These are phyloP conservation scores for Alaudala cheleensis DNA, from an alignment of 2,113 vertebrate genomes.

Conservation along the genomic window DNA sequence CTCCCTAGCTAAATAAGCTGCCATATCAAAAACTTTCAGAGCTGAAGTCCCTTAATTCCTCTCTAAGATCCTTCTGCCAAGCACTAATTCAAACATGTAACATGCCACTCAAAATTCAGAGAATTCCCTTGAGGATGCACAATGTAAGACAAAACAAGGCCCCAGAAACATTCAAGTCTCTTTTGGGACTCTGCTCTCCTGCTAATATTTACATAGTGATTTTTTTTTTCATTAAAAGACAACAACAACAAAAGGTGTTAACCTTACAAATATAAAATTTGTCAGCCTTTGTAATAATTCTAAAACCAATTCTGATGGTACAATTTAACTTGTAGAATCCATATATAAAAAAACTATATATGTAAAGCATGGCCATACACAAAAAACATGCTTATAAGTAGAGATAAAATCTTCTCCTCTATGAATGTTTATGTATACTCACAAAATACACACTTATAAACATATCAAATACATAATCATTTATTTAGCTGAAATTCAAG, in stretches of 20 bases:
- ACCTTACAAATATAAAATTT: not conserved
- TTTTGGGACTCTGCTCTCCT: not conserved
- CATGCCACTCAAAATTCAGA: not conserved
- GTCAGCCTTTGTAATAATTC: not conserved
- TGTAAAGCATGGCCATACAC: not conserved
- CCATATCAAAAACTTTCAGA: not conserved
- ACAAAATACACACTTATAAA: not conserved
- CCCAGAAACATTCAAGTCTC: not conserved
- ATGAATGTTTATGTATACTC: not conserved
- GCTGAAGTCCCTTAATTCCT: not conserved
- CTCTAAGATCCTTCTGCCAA: not conserved
- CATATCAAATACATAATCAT: not conserved
- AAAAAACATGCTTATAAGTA: not conserved
- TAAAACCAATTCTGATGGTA: not conserved
- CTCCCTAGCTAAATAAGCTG: not conserved
- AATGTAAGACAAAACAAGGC: rapidly evolving
- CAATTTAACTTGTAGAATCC: not conserved
- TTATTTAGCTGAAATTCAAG: not conserved
- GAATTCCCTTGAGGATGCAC: not conserved
- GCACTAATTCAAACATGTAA: not conserved
- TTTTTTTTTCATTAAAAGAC: not conserved
- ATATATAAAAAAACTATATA: not conserved
- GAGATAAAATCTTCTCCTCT: not conserved
- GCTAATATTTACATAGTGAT: not conserved
- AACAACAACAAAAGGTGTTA: not conserved